phyloP scores from a whole-genome alignment of 2,888 invertebrate genomes.

The Eilema sororculum region DNA sequence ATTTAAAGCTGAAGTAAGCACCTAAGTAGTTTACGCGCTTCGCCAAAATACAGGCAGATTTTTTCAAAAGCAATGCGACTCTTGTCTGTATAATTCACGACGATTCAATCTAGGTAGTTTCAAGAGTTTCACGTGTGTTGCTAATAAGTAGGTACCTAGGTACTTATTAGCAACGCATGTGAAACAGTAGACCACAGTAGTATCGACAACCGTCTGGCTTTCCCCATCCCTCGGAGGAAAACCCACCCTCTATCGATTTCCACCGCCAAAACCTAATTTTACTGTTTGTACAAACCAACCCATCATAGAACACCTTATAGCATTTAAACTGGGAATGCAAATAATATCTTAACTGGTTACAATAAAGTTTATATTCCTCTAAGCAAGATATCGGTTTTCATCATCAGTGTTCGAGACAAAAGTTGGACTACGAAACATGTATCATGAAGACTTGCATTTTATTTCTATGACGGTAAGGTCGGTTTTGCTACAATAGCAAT shows the following conservation, averaged over 20 bases:
- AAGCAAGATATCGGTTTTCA: background rate
- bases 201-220: slow-evolving; percentile 11
- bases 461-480: background rate
- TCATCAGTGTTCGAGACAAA: slow-evolving; percentile 8
- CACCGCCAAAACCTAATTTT: slow-evolving; percentile 74
- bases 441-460: slow-evolving; percentile 28
- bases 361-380: slow-evolving; percentile 5
- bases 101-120: too few species aligned
- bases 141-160: too few species aligned
- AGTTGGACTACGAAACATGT: slow-evolving; percentile 19
- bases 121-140: too few species aligned
- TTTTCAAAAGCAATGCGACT: too few species aligned
- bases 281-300: slow-evolving; percentile 62
- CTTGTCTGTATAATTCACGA: too few species aligned
- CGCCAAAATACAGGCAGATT: too few species aligned
- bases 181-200: background rate
- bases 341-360: background rate
- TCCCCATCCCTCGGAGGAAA: slow-evolving; percentile 58
- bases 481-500: slow-evolving; percentile 21
- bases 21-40: too few species aligned
- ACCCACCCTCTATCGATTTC: slow-evolving; percentile 79
- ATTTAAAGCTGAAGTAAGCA: too few species aligned
- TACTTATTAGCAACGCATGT: too few species aligned
- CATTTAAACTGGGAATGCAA: background rate
- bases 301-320: slow-evolving; percentile 26